Percentiles rank a stretch among this genome's conserved stretches.
These are phyloP conservation scores for Leucophenga montana DNA, from an alignment of 2,888 invertebrate species.

Conservation along the genomic window DNA sequence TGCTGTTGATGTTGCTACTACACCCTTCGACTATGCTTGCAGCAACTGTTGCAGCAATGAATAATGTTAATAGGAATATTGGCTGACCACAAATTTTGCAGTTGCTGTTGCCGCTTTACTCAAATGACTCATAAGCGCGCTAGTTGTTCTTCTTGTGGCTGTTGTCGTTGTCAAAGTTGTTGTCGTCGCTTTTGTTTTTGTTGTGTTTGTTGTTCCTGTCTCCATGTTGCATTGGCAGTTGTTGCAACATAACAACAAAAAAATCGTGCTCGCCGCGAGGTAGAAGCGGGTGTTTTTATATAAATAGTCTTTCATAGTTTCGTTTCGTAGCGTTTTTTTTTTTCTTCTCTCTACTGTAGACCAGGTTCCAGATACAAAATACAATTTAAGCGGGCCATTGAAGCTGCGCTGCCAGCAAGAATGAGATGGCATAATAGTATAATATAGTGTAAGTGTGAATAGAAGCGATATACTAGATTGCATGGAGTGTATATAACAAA, in stretches of 20 bases:
- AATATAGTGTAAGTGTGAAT: not conserved
- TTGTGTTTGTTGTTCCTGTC: conserved; percentile 18
- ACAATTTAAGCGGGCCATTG: conserved; percentile 18
- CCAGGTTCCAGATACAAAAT: conserved; percentile 7
- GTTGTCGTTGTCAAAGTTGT: conserved; percentile 57
- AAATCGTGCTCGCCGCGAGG: conserved; percentile 13
- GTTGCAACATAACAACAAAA: conserved; percentile 13
- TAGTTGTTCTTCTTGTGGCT: conserved; percentile 27
- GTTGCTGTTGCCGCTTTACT: conserved; percentile 35
- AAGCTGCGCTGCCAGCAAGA: not conserved
- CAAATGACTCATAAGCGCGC: conserved; percentile 23
- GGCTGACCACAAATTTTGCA: not conserved
- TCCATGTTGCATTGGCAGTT: conserved; percentile 15
- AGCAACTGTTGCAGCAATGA: too few relatives aligned
- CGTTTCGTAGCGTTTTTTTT: too few relatives aligned
- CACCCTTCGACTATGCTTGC: too few relatives aligned
- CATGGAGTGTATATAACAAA: too few relatives aligned
- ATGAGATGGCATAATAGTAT: not conserved
- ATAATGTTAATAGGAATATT: too few relatives aligned
- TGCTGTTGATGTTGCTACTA: too few relatives aligned
- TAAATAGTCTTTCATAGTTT: too few relatives aligned
- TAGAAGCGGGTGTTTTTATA: not conserved
- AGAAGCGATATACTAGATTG: too few relatives aligned
- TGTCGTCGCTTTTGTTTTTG: conserved; percentile 18
- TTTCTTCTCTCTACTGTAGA: too few relatives aligned